Percentiles rank a stretch among this genome's conserved stretches.
These are phyloP conservation scores for zebrafish (Danio rerio) DNA, from an alignment of 2,113 vertebrate species.

Conservation along the genomic window DNA sequence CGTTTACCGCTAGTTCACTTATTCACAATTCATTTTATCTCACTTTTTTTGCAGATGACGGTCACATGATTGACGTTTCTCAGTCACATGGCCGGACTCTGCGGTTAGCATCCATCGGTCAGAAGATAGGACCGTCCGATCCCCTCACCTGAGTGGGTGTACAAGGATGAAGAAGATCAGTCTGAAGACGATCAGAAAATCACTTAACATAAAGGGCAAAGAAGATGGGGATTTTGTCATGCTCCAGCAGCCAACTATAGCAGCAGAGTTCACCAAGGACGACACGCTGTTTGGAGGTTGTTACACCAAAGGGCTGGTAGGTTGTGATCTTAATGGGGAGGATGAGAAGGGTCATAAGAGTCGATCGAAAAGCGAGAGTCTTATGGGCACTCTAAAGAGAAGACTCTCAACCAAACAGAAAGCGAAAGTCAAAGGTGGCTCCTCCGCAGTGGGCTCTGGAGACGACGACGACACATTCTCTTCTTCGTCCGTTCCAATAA, in stretches of 20 bases:
- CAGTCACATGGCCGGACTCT: slow-evolving; percentile 80
- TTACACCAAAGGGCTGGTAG: slow-evolving; percentile 90
- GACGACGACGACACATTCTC: slow-evolving; percentile 94
- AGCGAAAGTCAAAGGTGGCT: slow-evolving; percentile 86
- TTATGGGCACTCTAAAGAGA: slow-evolving; percentile 96
- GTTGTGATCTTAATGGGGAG: slow-evolving; percentile 85
- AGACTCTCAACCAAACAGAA: slow-evolving; percentile 96
- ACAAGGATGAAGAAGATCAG: slow-evolving; percentile 99
- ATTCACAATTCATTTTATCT: slow-evolving; percentile 20
- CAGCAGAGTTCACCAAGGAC: slow-evolving; percentile 90
- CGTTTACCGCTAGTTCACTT: not conserved
- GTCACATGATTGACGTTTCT: slow-evolving; percentile 77
- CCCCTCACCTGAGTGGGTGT: slow-evolving; percentile 72
- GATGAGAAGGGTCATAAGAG: slow-evolving; percentile 90
- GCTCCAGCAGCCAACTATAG: slow-evolving; percentile 86
- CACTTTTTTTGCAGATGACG: slow-evolving; percentile 65
- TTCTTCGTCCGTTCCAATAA: slow-evolving; percentile 89
- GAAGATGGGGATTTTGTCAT: slow-evolving; percentile 96
- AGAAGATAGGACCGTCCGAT: slow-evolving; percentile 72
- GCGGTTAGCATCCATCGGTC: slow-evolving; percentile 72
- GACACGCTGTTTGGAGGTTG: slow-evolving; percentile 92
- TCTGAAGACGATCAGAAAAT: slow-evolving; percentile 98
- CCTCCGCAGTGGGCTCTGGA: slow-evolving; percentile 78
- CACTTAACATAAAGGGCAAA: slow-evolving; percentile 97
- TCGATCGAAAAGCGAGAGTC: slow-evolving; percentile 89